Conservation (phyloP, 2,797 vertebrate species). For the Spizella passerina region DNA sequence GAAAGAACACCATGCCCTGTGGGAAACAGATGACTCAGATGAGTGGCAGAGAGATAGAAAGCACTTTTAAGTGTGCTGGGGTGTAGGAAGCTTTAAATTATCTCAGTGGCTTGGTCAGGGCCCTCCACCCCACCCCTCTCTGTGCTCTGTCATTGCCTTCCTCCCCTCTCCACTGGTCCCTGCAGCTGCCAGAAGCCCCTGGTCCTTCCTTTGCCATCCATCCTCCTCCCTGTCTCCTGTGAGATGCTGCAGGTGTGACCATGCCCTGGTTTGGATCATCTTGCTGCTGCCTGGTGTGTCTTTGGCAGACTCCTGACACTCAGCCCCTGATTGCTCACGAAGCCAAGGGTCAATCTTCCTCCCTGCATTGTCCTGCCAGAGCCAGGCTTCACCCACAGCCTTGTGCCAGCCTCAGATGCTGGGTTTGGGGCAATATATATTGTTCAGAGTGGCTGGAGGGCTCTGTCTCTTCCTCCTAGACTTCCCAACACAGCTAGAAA, state of each 20-base stretch:
- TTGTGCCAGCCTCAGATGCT: background rate
- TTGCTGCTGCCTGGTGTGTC: background rate
- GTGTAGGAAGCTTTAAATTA: background rate
- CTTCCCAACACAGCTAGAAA: background rate
- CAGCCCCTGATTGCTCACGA: background rate
- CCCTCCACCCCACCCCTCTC: background rate
- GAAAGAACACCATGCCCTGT: background rate
- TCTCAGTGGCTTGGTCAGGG: background rate
- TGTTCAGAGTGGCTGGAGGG: background rate
- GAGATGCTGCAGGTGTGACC: accelerated
- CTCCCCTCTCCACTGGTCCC: background rate
- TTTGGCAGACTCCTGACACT: background rate
- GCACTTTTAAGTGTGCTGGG: background rate
- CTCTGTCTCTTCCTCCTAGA: background rate
- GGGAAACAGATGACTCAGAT: background rate
- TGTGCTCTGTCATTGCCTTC: background rate
- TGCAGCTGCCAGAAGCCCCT: background rate
- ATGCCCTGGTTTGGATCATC: background rate
- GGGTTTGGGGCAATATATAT: background rate
- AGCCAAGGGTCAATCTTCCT: background rate
- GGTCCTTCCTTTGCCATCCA: background rate
- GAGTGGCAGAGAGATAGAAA: background rate
- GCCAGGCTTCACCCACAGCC: background rate
- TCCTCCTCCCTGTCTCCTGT: accelerated
- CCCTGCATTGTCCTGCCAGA: background rate